A percentile compares a stretch with the other conserved stretches of the same genome.
Evolutionary conservation across 2,888 invertebrate species (phyloP).

Genomic region (Nomada ruficornis): DNA sequence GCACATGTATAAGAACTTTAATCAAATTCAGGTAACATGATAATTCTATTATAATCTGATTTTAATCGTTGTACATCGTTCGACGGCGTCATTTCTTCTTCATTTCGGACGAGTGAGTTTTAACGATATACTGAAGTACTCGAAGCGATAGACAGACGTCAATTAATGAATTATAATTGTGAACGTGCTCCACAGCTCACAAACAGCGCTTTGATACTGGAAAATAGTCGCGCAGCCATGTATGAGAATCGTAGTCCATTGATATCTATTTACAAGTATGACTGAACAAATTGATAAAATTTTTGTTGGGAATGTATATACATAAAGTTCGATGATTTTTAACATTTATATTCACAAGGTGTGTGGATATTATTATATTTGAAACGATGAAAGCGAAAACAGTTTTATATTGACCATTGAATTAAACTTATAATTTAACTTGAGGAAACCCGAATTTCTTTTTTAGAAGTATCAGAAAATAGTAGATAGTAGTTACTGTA

Average conservation of each 20-base stretch:
- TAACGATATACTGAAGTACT: conserved; percentile 1
- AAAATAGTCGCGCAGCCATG: not conserved
- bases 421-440: no score
- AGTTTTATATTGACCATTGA: no score
- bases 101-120: not conserved
- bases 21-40: not conserved
- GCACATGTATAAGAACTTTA: no score
- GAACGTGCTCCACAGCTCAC: not conserved
- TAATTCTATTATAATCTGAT: conserved; percentile 6
- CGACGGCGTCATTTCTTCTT: conserved; percentile 13
- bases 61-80: not conserved
- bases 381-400: no score
- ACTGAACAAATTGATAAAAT: not conserved
- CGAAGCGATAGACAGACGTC: not conserved
- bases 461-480: no score
- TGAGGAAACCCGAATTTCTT: no score
- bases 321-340: not conserved
- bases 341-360: not conserved
- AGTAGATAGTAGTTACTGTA: no score
- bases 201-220: not conserved
- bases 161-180: conserved; percentile 24
- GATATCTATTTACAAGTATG: conserved; percentile 1
- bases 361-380: no score
- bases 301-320: not conserved
- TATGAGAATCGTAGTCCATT: not conserved